Evolutionary conservation across 2,888 invertebrate genomes (phyloP), one percentile per base, ranked within the genome.

Genomic region (Nomada ferruginata): DNA sequence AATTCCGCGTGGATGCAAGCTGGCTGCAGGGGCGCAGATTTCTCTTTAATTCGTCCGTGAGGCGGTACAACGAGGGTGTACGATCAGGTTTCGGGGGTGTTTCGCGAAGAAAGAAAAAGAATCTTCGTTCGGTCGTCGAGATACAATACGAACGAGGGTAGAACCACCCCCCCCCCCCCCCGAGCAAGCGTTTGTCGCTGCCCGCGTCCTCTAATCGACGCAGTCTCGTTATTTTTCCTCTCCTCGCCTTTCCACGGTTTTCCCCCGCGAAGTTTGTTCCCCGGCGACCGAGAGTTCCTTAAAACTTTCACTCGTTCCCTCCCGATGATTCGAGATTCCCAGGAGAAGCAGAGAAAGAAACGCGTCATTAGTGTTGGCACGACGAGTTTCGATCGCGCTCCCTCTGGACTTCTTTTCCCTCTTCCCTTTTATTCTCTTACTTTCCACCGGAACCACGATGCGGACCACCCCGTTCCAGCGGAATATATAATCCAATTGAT

Each of bases 1-100:
- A 89, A 86, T 89, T 86, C 83, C 80, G 44, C 83, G 83, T 85
- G 82, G 82, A 87, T 77, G 86, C 80, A 83, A 88, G 82, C 87
- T 85, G 85, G 66, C 20, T 26, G 2, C 26, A 26, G 26, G 63
- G 42, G 55, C 77, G 44, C 70, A 68, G 79, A 75, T 71, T 70
- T 76, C 60, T 60, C 68, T 68, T 68, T 73, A 68, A 74, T 78
- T 79, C 79, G 65, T 70, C 78, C 42, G 36, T 20, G 23, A 36
- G 29, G 5, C 36, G 1, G 44, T 42, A 55, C 36, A 52, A 50
- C 55, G 18, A 47, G 42, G 53, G 7, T 15, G 26, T n/a, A 20
- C 55, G 15, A n/a, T 42, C 11, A 11, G 10, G 55, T 7, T 4
- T 29, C 11, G 52, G 5, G 73, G 50, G 23, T 26, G 69, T 55